These are phyloP conservation scores for Diplolepis rosae DNA, from an alignment of 2,888 invertebrate species.

Conservation along the genomic window DNA sequence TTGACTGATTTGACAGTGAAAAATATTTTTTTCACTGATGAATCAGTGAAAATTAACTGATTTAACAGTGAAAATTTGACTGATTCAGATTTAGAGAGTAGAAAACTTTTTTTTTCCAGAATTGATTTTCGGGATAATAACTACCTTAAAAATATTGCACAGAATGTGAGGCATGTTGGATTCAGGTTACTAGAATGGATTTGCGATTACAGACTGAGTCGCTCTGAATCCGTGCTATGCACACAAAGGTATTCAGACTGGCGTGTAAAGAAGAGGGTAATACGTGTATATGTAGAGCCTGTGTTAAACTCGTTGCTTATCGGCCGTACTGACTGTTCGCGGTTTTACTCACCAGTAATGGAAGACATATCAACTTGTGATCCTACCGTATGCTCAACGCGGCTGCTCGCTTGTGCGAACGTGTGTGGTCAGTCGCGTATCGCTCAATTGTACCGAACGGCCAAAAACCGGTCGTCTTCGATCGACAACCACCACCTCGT, in stretches of 20 bases:
- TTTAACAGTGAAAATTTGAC: too few relatives aligned
- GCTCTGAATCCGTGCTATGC: conserved; percentile 36
- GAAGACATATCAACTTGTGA: conserved; percentile 56
- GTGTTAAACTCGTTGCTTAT: conserved; percentile 50
- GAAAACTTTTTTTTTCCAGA: background rate
- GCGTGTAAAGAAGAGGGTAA: conserved; percentile 46
- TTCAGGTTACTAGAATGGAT: background rate
- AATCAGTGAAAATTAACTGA: too few relatives aligned
- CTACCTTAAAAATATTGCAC: too few relatives aligned
- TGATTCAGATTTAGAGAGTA: too few relatives aligned
- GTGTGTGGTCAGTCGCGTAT: conserved; percentile 66
- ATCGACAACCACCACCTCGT: conserved; percentile 41
- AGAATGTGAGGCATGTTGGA: too few relatives aligned
- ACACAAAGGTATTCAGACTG: conserved; percentile 31
- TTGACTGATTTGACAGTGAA: too few relatives aligned
- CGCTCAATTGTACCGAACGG: conserved; percentile 66
- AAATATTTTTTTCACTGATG: too few relatives aligned
- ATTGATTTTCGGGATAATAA: too few relatives aligned
- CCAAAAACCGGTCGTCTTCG: conserved; percentile 53
- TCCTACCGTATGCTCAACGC: conserved; percentile 51
- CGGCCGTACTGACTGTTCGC: conserved; percentile 44
- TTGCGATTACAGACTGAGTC: background rate
- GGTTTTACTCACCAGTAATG: conserved; percentile 52
- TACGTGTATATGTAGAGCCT: conserved; percentile 47
- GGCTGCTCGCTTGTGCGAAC: conserved; percentile 39